Evolutionary conservation across 2,888 invertebrate genomes (phyloP).

Genomic region (Pammene fasciana): DNA sequence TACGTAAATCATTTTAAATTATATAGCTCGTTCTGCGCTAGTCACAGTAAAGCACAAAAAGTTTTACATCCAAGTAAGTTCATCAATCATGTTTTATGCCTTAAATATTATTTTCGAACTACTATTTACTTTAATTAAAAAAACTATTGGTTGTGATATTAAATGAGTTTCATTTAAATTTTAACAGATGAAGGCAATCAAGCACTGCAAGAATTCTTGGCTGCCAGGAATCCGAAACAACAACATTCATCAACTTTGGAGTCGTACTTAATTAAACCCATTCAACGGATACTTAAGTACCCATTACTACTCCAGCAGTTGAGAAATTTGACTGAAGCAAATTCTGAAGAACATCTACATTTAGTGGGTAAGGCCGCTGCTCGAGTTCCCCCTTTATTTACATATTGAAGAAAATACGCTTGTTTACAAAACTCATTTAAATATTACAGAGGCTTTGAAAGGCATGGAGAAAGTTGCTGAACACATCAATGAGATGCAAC

Average conservation of each 20-base stretch:
- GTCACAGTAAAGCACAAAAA: conserved; percentile 99
- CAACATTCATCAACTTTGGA: conserved; percentile 98
- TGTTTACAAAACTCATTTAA: conserved; percentile 35
- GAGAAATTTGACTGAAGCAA: conserved; percentile 95
- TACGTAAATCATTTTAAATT: conserved; percentile 99
- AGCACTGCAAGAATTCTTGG: conserved; percentile 96
- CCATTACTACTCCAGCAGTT: conserved; percentile 97
- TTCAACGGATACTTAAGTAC: conserved; percentile 98
- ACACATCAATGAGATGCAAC: conserved; percentile 99
- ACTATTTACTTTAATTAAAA: too few relatives aligned
- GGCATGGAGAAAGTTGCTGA: conserved; percentile 99
- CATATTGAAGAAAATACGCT: conserved; percentile 34
- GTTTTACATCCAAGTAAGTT: conserved; percentile 98
- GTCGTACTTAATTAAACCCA: conserved; percentile 99
- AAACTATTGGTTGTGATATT: too few relatives aligned
- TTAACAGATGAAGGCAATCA: conserved; percentile 96
- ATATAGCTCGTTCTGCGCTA: conserved; percentile 99
- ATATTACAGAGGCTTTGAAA: conserved; percentile 92
- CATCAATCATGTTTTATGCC: background rate
- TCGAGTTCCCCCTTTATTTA: conserved; percentile 29
- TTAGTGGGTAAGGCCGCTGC: conserved; percentile 88
- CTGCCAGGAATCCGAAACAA: conserved; percentile 96
- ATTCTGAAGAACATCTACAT: conserved; percentile 97
- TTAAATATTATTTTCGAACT: too few relatives aligned
- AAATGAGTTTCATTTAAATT: conserved; percentile 40